Percentiles rank a stretch among this genome's conserved stretches.
phyloP scores from a whole-genome alignment of 2,797 vertebrate species.

The Pantherophis vulpinus region DNA sequence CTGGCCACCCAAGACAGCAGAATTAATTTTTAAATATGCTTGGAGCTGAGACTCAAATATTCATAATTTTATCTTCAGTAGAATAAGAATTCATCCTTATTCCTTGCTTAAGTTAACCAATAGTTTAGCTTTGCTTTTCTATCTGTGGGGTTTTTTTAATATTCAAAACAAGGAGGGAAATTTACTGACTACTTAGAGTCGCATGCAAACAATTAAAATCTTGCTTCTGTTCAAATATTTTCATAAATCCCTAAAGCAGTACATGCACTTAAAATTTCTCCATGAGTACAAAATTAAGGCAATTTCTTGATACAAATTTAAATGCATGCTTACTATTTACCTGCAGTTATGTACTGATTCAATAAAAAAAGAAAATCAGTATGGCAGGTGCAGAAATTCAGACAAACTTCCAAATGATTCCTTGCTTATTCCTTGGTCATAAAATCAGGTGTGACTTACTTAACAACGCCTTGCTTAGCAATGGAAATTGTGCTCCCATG shows the following conservation, averaged over 20 bases:
- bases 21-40: conserved; percentile 62
- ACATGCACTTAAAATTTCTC: neutral
- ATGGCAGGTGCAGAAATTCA: neutral
- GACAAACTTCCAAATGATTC: neutral
- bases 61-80: conserved; percentile 52
- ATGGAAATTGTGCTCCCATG: no score
- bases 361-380: neutral
- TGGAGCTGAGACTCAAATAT: conserved; percentile 58
- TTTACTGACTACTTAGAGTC: neutral
- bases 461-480: no score
- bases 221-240: neutral
- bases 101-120: conserved; percentile 6
- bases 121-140: neutral
- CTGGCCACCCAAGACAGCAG: conserved; percentile 47
- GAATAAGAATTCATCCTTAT: conserved; percentile 33
- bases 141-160: neutral
- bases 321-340: neutral
- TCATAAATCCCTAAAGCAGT: neutral
- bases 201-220: neutral
- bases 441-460: no score
- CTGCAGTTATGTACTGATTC: neutral
- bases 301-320: neutral
- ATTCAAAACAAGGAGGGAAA: neutral
- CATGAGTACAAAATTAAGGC: neutral
- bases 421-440: neutral